Conservation (phyloP, 2,797 vertebrate species). For the Carcharodon carcharias region DNA sequence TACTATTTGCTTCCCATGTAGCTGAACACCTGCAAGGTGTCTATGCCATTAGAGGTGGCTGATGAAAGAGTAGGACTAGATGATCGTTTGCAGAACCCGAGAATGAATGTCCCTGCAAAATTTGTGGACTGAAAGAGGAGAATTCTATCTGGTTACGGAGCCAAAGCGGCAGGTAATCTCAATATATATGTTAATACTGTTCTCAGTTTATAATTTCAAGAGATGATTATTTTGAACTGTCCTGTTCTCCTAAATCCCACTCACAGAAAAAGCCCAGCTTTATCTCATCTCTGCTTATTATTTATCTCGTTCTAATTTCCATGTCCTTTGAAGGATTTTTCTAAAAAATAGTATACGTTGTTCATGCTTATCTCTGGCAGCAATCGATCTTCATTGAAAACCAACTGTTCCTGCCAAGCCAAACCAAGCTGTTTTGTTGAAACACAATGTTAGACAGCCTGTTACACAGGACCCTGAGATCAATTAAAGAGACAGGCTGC, state of each 20-base stretch:
- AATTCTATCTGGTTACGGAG: neutral
- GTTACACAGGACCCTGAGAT: neutral
- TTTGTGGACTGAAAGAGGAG: neutral
- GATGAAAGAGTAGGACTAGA: neutral
- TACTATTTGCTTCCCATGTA: neutral
- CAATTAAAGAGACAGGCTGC: neutral
- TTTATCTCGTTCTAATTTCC: neutral
- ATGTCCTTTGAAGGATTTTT: neutral
- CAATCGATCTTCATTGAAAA: neutral
- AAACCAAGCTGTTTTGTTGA: neutral
- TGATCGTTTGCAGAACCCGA: neutral
- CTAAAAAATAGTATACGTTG: neutral
- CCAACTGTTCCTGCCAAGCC: neutral
- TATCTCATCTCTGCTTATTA: neutral
- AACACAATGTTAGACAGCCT: neutral
- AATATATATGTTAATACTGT: neutral
- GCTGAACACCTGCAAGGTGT: neutral
- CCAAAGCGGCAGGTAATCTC: neutral
- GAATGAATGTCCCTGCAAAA: neutral
- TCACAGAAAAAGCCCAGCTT: neutral
- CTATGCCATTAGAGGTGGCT: neutral
- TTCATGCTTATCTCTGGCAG: too few species aligned
- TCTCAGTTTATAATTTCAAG: neutral
- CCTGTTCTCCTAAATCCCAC: neutral
- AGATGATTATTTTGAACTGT: neutral